These are phyloP conservation scores for Puffinus mauretanicus DNA, from an alignment of 2,113 vertebrate genomes.

Conservation along the genomic window DNA sequence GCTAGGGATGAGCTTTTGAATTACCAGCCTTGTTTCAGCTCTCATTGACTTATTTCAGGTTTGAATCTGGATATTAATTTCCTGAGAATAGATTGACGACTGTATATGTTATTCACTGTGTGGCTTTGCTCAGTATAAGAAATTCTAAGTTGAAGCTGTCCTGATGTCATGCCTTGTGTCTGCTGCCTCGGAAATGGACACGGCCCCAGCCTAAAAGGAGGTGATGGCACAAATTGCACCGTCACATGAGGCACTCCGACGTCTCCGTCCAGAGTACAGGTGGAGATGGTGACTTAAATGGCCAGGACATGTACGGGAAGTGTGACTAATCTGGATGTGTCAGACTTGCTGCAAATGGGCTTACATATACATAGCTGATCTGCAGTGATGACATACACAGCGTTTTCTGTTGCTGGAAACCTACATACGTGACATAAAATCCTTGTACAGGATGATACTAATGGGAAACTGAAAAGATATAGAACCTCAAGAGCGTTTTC, in stretches of 20 bases:
- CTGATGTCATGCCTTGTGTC: background rate
- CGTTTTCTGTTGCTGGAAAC: background rate
- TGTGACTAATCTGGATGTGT: background rate
- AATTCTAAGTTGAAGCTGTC: background rate
- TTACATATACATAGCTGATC: rapidly evolving
- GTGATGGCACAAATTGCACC: background rate
- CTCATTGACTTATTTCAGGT: background rate
- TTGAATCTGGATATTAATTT: background rate
- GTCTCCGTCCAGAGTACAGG: background rate
- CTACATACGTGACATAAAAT: background rate
- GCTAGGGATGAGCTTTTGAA: background rate
- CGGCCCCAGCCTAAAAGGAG: background rate
- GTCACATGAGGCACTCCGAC: background rate
- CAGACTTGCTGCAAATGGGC: background rate
- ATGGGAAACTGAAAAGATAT: background rate
- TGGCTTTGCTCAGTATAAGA: background rate
- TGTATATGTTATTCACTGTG: rapidly evolving
- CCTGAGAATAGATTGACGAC: background rate
- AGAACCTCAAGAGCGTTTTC: background rate
- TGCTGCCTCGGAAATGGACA: background rate
- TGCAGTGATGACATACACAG: background rate
- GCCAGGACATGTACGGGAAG: rapidly evolving
- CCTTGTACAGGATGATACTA: background rate
- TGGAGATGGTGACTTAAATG: background rate
- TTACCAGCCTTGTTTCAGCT: background rate